These are phyloP conservation scores for Drosophila sucinea DNA, from an alignment of 1,140 invertebrate genomes.

Conservation along the genomic window DNA sequence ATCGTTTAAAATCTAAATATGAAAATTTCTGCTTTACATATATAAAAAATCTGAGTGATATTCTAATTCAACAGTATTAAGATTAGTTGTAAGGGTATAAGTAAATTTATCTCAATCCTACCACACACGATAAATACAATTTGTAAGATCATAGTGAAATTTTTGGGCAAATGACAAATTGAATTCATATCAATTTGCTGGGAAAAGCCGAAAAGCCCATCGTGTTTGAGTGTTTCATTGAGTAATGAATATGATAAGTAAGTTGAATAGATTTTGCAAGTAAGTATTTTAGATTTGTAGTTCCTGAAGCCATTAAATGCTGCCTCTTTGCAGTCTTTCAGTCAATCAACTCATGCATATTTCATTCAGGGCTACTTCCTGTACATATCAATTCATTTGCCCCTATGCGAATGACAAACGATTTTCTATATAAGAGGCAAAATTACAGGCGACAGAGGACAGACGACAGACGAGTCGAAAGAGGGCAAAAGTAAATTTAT, in stretches of 20 bases:
- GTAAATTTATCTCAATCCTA: too few species aligned
- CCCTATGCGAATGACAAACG: constrained; percentile 36
- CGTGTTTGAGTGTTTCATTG: not conserved
- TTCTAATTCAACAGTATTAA: too few species aligned
- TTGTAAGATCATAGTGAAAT: not conserved
- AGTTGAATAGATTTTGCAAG: not conserved
- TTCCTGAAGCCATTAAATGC: not conserved
- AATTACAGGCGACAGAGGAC: constrained; percentile 59
- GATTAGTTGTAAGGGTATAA: too few species aligned
- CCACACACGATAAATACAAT: not conserved
- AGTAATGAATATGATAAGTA: constrained; percentile 7
- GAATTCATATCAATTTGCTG: constrained; percentile 1
- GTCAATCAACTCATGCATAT: constrained; percentile 61
- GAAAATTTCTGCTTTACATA: too few species aligned
- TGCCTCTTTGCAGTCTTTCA: constrained; percentile 32
- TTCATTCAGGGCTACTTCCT: constrained; percentile 38
- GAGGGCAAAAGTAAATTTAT: constrained; percentile 57
- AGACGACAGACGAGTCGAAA: not conserved
- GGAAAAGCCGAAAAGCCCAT: not conserved
- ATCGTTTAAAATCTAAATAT: too few species aligned
- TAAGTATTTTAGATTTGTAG: constrained; percentile 7
- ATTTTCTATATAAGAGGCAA: constrained; percentile 38
- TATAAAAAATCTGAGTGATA: too few species aligned
- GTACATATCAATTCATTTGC: constrained; percentile 26
- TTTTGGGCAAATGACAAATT: not conserved